Evolutionary conservation across 2,888 invertebrate genomes (phyloP).

Genomic region (Penaeus monodon): DNA sequence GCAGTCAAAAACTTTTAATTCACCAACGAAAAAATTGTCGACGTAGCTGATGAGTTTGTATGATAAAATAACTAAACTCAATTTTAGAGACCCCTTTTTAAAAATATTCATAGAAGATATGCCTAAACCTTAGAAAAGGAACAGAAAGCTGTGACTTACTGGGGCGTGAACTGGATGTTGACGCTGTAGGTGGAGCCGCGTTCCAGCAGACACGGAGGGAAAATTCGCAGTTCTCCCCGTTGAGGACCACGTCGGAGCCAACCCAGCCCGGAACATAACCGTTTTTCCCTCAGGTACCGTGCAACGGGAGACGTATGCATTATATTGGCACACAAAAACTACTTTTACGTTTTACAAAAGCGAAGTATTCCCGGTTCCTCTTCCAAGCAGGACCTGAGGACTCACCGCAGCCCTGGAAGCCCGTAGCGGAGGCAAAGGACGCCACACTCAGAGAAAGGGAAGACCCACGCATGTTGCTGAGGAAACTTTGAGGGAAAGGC

Average conservation of each 20-base stretch:
- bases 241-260: conserved; percentile 27
- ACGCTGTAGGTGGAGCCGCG: conserved; percentile 31
- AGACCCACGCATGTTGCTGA: not conserved
- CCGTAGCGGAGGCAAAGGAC: conserved; percentile 12
- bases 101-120: not conserved
- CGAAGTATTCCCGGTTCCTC: too few species aligned
- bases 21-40: not conserved
- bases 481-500: too few species aligned
- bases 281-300: not conserved
- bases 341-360: too few species aligned
- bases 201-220: conserved; percentile 41
- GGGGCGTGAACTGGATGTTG: conserved; percentile 33
- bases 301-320: too few species aligned
- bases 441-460: not conserved
- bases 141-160: conserved; percentile 5
- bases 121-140: not conserved
- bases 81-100: not conserved
- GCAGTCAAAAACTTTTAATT: not conserved
- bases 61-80: too few species aligned
- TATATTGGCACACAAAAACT: too few species aligned
- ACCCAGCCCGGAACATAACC: conserved; percentile 33
- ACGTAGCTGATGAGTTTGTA: not conserved
- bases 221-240: conserved; percentile 23
- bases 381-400: not conserved
- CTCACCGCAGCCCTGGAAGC: conserved; percentile 49